Percentiles rank a stretch among this genome's conserved stretches.
These are phyloP conservation scores for Noctuana brunneofusca DNA, from an alignment of 2,888 invertebrate species.

Conservation along the genomic window DNA sequence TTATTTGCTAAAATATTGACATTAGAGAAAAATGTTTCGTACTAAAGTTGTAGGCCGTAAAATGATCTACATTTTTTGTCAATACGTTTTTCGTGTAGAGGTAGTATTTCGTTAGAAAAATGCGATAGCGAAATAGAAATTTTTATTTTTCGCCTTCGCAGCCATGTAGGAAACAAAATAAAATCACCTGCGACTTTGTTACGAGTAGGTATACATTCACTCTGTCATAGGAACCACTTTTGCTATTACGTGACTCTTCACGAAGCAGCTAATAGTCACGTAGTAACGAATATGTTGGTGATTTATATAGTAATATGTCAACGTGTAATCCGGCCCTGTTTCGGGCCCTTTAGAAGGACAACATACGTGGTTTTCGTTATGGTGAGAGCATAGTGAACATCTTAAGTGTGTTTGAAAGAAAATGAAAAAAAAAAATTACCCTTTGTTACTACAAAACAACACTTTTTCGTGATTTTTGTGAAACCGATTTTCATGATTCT, in stretches of 20 bases:
- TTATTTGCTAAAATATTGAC: no score
- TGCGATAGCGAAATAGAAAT: slow-evolving; percentile 10
- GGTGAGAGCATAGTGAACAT: slow-evolving; percentile 46
- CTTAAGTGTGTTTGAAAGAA: slow-evolving; percentile 1
- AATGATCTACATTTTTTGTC: no score
- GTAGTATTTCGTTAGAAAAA: no score
- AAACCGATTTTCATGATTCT: no score
- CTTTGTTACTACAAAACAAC: no score
- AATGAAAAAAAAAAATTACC: no score
- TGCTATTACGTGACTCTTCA: neutral
- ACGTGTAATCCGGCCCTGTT: slow-evolving; percentile 66
- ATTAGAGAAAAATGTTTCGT: no score
- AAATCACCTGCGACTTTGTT: slow-evolving; percentile 56
- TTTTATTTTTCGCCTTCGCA: slow-evolving; percentile 40
- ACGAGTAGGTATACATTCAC: slow-evolving; percentile 31
- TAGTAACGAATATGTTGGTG: slow-evolving; percentile 55
- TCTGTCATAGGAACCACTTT: slow-evolving; percentile 39
- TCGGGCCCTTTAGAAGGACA: slow-evolving; percentile 70
- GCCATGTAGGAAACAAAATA: no score
- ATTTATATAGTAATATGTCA: slow-evolving; percentile 61
- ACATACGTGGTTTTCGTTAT: slow-evolving; percentile 59
- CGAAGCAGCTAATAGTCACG: slow-evolving; percentile 54
- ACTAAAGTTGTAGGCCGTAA: no score
- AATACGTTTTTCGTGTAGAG: no score
- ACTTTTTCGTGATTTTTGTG: no score